These are phyloP conservation scores for Rhipidura dahli DNA, from an alignment of 2,113 vertebrate species.

Conservation along the genomic window DNA sequence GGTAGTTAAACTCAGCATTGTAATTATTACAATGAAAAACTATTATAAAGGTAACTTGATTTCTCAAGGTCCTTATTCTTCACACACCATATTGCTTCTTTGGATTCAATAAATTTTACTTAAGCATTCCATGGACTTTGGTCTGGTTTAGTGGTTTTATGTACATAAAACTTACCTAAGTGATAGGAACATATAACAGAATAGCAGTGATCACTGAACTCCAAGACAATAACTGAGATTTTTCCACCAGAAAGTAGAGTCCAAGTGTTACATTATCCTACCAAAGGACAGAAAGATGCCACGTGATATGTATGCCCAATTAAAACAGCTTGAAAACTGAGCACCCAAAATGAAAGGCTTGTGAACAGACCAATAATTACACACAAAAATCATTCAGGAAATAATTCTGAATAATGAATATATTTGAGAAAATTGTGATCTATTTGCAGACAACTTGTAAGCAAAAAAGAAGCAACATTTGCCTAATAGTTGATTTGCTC, in stretches of 20 bases:
- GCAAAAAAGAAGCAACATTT: constrained; percentile 40
- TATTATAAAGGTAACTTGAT: background rate
- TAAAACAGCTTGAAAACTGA: constrained; percentile 29
- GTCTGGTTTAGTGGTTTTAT: background rate
- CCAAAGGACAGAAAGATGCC: background rate
- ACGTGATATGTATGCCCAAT: background rate
- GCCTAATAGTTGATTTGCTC: constrained; percentile 55
- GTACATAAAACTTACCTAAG: background rate
- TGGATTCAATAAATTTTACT: background rate
- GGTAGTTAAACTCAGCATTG: background rate
- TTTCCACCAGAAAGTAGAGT: background rate
- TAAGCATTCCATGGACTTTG: background rate
- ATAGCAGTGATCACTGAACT: background rate
- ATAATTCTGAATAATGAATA: constrained; percentile 59
- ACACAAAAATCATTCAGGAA: constrained; percentile 53
- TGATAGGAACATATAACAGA: background rate
- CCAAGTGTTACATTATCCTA: background rate
- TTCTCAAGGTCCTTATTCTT: background rate
- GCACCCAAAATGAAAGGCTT: constrained; percentile 27
- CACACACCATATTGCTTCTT: background rate
- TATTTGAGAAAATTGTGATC: constrained; percentile 62
- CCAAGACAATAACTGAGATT: background rate
- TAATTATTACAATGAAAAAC: background rate
- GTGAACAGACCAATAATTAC: constrained; percentile 46
- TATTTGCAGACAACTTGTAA: constrained; percentile 58